Base-by-base conservation (phyloP, 2,888 invertebrate genomes). In the Rotaria socialis region DNA sequence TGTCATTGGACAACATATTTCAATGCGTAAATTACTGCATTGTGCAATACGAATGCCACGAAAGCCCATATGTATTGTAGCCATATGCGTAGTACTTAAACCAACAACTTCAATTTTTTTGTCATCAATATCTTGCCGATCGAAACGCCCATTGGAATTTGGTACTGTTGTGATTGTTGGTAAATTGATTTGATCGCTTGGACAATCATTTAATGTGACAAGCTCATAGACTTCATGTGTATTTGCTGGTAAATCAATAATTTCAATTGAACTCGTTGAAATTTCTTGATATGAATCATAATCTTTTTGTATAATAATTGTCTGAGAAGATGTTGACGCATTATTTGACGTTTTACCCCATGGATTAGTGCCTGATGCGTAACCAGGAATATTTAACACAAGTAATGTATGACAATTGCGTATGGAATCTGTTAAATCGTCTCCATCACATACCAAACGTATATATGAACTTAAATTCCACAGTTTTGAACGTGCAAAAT, bases 401-500 rank as follows among this genome's bases (percentile, higher is more conserved):
- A 86, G 43, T 19, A 86, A 41, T 35, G 85, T 85, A 60, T 86
- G 86, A 85, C 85, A 86, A 24, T 85, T 85, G 47, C 60, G 75
- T 35, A 86, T 86, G 16, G 74, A 35, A 35, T 85, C 85, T 22
- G 86, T 86, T 24, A 74, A 80, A 60, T 86, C 80, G 75, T 85
- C 58, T n/a, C 85, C 86, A 41, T 86, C 86, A 58, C 86, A 86
- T 85, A 85, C 41, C 14, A 86, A 80, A 47, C 24, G 43, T 43
- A 80, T 75, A 22, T 56, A 41, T n/a, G 84, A 75, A 86, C 86
- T n/a, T 86, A 87, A 75, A 67, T 89, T 84, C 50, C 52, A 75
- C 52, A 85, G n/a, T 35, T 84, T 75, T 58, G 75, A 75, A 55
- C 85, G 27, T n/a, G 84, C 52, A 50, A 84, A 75, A 50, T 50